Evolutionary conservation across 2,797 vertebrate genomes (phyloP).

Genomic region (Novumbra hubbsi): DNA sequence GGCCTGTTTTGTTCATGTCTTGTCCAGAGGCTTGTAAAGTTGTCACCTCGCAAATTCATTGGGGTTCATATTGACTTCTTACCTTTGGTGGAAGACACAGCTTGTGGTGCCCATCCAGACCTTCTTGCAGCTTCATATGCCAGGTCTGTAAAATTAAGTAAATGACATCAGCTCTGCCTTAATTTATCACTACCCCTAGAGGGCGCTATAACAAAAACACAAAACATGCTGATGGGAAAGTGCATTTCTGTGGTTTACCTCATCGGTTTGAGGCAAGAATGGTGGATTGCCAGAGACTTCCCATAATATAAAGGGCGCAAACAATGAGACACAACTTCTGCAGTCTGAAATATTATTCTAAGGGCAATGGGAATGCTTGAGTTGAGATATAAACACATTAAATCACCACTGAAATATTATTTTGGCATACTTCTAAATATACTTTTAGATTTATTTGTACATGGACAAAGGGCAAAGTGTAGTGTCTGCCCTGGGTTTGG

Average conservation of each 20-base stretch:
- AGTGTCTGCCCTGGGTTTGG: background rate
- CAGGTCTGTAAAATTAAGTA: conserved; percentile 72
- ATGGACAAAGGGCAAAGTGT: background rate
- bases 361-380: background rate
- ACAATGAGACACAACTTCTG: background rate
- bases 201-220: background rate
- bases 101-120: conserved; percentile 80
- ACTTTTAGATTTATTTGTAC: background rate
- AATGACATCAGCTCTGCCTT: conserved; percentile 8
- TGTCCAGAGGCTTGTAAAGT: background rate
- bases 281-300: conserved; percentile 12
- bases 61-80: background rate
- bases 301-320: conserved; percentile 12
- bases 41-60: background rate
- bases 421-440: background rate
- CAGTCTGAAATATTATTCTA: background rate
- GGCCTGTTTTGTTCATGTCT: background rate
- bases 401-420: background rate
- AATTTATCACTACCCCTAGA: conserved; percentile 26
- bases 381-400: background rate
- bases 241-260: conserved; percentile 36
- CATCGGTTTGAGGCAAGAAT: conserved; percentile 19
- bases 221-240: conserved; percentile 4
- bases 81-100: conserved; percentile 81
- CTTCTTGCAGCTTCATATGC: conserved; percentile 82